A percentile compares a stretch with the other conserved stretches of the same genome.
Evolutionary conservation across 2,113 vertebrate species (phyloP).

Genomic region (Scalopus aquaticus): DNA sequence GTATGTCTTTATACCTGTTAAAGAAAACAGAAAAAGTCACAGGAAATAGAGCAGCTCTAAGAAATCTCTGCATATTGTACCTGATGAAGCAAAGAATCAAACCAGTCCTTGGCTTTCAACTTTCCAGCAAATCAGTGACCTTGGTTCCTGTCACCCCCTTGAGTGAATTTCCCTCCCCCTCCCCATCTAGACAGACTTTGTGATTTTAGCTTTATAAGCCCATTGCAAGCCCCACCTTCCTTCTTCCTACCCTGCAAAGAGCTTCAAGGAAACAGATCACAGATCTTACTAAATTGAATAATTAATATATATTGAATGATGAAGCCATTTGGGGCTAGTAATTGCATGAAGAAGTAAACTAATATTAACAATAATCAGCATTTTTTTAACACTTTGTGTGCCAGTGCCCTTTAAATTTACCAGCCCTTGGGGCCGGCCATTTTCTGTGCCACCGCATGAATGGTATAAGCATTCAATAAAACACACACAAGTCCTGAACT

Average conservation of each 20-base stretch:
- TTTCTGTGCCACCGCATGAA: too few species aligned
- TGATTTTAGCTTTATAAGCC: neutral
- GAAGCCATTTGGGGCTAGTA: neutral
- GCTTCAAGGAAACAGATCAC: neutral
- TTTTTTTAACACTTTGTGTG: too few species aligned
- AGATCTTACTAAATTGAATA: neutral
- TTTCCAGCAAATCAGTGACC: neutral
- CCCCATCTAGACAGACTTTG: neutral
- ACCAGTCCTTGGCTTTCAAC: neutral
- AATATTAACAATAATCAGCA: neutral
- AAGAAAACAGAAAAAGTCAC: neutral
- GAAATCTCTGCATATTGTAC: neutral
- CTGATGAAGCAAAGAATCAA: neutral
- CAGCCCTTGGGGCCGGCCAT: too few species aligned
- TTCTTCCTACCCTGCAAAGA: neutral
- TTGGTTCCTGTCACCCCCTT: neutral
- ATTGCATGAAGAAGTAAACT: neutral
- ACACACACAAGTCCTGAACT: too few species aligned
- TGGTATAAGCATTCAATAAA: too few species aligned
- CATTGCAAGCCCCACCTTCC: neutral
- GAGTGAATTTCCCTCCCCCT: neutral
- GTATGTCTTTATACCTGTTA: neutral
- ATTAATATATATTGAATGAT: neutral
- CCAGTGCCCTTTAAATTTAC: too few species aligned
- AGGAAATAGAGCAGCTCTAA: neutral